Conservation (phyloP, 2,888 invertebrate genomes). For the Tipula lateralis region DNA sequence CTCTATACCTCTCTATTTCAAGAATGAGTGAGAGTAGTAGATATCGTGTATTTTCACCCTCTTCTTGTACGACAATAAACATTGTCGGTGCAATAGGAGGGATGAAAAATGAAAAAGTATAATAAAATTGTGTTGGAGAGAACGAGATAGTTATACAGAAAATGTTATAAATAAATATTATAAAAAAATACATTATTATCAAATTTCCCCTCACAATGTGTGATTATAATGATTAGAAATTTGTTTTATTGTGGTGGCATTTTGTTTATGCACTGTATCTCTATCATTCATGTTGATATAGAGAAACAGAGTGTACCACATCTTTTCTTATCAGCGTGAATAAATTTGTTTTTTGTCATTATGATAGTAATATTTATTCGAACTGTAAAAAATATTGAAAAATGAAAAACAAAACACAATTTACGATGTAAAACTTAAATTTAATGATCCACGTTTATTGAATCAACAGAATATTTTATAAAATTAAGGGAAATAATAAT, state of each 20-base stretch:
- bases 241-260: not conserved
- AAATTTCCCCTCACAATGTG: not conserved
- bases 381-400: not conserved
- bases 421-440: not conserved
- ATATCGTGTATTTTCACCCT: not conserved
- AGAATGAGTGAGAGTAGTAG: not conserved
- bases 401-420: not conserved
- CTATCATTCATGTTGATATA: not conserved
- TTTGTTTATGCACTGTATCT: conserved; percentile 1
- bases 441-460: not conserved
- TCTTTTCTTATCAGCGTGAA: not conserved
- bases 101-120: not conserved
- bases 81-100: not conserved
- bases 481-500: too few relatives aligned
- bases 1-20: not conserved
- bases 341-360: not conserved
- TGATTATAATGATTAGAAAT: conserved; percentile 24
- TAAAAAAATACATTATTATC: not conserved
- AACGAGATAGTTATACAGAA: not conserved
- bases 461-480: not conserved
- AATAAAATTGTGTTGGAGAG: not conserved
- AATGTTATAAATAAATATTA: not conserved
- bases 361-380: not conserved
- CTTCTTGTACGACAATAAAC: not conserved
- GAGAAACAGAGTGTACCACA: not conserved